Evolutionary conservation across 1,140 invertebrate genomes (phyloP).

Genomic region (Galendromus occidentalis): DNA sequence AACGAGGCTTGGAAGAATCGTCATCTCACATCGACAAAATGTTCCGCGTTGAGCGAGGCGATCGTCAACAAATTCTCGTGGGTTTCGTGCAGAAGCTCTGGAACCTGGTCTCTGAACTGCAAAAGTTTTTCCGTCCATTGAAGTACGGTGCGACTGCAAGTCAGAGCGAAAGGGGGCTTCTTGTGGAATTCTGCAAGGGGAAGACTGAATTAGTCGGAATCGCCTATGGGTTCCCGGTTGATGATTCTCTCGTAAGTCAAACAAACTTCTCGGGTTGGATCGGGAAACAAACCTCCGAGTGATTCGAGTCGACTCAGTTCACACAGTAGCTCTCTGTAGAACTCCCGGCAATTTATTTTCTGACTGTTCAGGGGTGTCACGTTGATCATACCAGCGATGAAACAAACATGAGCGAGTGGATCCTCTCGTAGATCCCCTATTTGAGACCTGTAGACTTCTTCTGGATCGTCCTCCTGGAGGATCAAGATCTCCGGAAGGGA

Average conservation of each 20-base stretch:
- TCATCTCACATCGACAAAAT: neutral
- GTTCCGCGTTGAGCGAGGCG: neutral
- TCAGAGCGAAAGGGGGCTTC: neutral
- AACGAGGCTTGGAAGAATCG: neutral
- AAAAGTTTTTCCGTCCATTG: neutral
- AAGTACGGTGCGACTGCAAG: neutral
- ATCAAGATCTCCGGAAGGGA: neutral
- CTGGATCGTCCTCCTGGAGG: neutral
- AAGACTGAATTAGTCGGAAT: neutral
- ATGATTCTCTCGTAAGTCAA: neutral
- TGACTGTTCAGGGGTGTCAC: neutral
- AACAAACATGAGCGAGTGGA: neutral
- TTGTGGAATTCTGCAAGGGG: neutral
- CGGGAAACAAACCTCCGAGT: neutral
- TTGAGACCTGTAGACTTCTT: neutral
- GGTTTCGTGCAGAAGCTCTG: neutral
- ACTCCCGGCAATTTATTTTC: neutral
- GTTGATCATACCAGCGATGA: constrained; percentile 7
- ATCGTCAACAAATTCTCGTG: neutral
- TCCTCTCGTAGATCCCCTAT: neutral
- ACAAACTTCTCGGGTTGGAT: neutral
- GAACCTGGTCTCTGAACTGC: neutral
- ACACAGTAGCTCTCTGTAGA: neutral
- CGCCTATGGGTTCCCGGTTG: neutral
- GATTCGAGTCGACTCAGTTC: neutral